Evolutionary conservation across 2,113 vertebrate genomes (phyloP), one percentile per base, ranked within the genome.

Genomic region (Eublepharis macularius): DNA sequence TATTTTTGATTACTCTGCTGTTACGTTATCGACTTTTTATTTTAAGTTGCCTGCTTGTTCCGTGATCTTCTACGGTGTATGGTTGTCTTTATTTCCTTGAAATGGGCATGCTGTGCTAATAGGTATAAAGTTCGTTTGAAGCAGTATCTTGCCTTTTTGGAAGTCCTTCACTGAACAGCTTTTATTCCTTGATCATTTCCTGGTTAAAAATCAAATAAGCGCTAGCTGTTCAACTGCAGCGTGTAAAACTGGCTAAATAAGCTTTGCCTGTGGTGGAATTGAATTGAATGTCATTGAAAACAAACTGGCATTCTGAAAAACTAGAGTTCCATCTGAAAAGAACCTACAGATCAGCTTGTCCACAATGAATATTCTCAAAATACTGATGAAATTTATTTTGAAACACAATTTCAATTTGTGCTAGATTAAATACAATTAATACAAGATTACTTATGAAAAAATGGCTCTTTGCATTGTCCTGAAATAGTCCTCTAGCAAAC

Each of bases 11-110:
- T 84, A 7, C 51, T 85, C 1, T 72, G 2, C 3, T 0, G 36
- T 88, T 91, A 9, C 26, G 39, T 75, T 24, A 17, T 26, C 19
- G 2, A 74, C 51, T 80, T 54, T 80, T 47, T 84, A 36, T 1
- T 9, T 81, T 57, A 82, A 82, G 6, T 76, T 89, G 76, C 80
- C 17, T n/a, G 70, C 6, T 84, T 32, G 81, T 88, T 69, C 24
- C 3, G 26, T 11, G 4, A 13, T 47, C 10, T 10, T 32, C 17
- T 80, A 17, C 26, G 11, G 2, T 43, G 34, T 41, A 17, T 26
- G 49, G 76, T 63, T 80, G 29, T 39, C 17, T 1, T 11, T 29
- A 45, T 65, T 4, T 41, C 6, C 63, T 19, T 19, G 17, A 45
- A 60, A 14, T 47, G 5, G 36, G 11, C 34, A 78, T 34, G 41